Evolutionary conservation across 2,888 invertebrate species (phyloP), one percentile per base, ranked within the genome.

Genomic region (Acleris literana): DNA sequence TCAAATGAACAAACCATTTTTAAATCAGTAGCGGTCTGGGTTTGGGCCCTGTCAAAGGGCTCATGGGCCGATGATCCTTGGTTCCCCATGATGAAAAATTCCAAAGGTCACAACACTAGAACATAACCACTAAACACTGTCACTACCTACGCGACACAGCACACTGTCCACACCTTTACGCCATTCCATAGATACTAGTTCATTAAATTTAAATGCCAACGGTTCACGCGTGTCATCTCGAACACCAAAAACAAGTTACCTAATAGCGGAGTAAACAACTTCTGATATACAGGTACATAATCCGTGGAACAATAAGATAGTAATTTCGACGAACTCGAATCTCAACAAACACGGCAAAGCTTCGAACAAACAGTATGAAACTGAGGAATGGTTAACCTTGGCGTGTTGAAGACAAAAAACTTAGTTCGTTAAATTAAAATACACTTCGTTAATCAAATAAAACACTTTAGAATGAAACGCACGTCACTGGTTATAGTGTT

Each of bases 41-140:
- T 87, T 76, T 93, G 92, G 71, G 94, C 95, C 85, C 95, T 94
- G 84, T 96, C 96, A 85, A 97, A 93, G 76, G 97, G 96, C 88
- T 96, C 96, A 88, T 97, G 97, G 74, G 95, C 94, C 81, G 96
- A 96, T 75, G 97, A 96, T 81, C 96, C 96, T 89, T 96, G 96
- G 87, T 97, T 97, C 81, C 97, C 97, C 97, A 96, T 97, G 76
- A 73, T 87, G 70, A 61, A 62, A 33, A 39, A 39, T 39, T 39
- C 39, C 39, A 39, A 39, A 13, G 39, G 74, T 70, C 76, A 74
- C 76, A 73, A 71, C 74, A 76, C 76, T 79, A 74, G 69, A 74
- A 79, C 74, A 73, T 76, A 76, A 72, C 74, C 78, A 80, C 76
- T 69, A 68, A 64, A 56, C 70, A 71, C 70, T 68, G 48, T 13